Conservation (phyloP, 2,888 invertebrate genomes). For the Apodemia duryi region DNA sequence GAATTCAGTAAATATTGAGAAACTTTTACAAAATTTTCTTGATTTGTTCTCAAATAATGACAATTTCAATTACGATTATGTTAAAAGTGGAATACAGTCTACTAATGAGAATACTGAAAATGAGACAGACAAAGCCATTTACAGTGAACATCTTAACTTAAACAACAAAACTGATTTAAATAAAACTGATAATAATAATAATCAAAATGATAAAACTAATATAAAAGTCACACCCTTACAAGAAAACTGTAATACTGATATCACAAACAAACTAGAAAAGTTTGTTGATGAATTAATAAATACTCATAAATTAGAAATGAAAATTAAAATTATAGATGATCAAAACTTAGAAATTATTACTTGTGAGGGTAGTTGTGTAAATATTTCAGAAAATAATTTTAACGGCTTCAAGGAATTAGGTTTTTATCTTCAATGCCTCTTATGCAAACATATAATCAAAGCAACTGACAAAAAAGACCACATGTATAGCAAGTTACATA, state of each 20-base stretch:
- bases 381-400: no score
- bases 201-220: not conserved
- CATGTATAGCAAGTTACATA: slow-evolving; percentile 27
- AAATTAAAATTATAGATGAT: no score
- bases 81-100: not conserved
- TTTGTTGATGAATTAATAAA: no score
- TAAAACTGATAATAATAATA: not conserved
- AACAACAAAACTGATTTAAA: no score
- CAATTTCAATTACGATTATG: slow-evolving; percentile 19
- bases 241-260: no score
- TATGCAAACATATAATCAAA: no score
- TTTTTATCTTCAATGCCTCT: not conserved
- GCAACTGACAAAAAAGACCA: slow-evolving; percentile 16
- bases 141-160: no score
- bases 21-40: slow-evolving; percentile 33
- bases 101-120: slow-evolving; percentile 1
- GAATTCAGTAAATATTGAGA: slow-evolving; percentile 32
- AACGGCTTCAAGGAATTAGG: not conserved
- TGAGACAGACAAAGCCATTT: not conserved
- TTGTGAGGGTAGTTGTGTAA: no score
- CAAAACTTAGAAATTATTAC: no score
- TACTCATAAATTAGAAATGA: no score
- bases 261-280: no score
- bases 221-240: no score
- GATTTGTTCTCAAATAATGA: slow-evolving; percentile 22